A percentile compares a stretch with the other conserved stretches of the same genome.
Conservation (phyloP, 2,797 vertebrate genomes). For the Linurgus olivaceus region DNA sequence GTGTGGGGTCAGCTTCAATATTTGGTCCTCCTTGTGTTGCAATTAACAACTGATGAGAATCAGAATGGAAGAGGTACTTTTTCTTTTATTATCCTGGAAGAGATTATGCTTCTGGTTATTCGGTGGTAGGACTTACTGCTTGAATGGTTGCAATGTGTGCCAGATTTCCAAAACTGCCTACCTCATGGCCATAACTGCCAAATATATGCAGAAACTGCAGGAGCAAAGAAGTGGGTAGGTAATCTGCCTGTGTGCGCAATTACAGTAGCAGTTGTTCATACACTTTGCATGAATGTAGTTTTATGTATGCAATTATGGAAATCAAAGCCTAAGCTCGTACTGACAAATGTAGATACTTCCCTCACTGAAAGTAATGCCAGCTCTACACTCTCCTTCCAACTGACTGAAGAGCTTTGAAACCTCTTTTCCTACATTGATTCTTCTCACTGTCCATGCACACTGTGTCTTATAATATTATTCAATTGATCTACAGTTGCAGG, state of each 20-base stretch:
- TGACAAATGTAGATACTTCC: background rate
- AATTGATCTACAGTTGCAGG: slow-evolving; percentile 27
- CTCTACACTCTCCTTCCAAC: slow-evolving; percentile 1
- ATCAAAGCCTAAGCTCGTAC: slow-evolving; percentile 14
- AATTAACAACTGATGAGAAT: background rate
- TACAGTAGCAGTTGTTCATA: background rate
- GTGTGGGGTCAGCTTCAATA: background rate
- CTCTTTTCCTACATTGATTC: slow-evolving; percentile 16
- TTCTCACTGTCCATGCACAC: slow-evolving; percentile 31
- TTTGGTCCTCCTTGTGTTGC: background rate
- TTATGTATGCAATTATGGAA: slow-evolving; percentile 42
- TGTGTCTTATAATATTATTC: slow-evolving; percentile 31
- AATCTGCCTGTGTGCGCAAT: background rate
- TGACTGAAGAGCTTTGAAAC: slow-evolving; percentile 45
- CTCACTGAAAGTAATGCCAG: background rate
- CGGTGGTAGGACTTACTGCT: background rate
- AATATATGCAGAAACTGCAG: background rate
- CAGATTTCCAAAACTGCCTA: slow-evolving; percentile 7
- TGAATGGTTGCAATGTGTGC: background rate
- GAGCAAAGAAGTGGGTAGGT: background rate
- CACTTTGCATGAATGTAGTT: slow-evolving; percentile 5
- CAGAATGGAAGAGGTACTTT: background rate
- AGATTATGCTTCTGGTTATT: background rate
- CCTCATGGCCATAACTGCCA: background rate
- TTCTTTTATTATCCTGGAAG: background rate